These are phyloP conservation scores for Lagria hirta DNA, from an alignment of 2,888 invertebrate species.

Conservation along the genomic window DNA sequence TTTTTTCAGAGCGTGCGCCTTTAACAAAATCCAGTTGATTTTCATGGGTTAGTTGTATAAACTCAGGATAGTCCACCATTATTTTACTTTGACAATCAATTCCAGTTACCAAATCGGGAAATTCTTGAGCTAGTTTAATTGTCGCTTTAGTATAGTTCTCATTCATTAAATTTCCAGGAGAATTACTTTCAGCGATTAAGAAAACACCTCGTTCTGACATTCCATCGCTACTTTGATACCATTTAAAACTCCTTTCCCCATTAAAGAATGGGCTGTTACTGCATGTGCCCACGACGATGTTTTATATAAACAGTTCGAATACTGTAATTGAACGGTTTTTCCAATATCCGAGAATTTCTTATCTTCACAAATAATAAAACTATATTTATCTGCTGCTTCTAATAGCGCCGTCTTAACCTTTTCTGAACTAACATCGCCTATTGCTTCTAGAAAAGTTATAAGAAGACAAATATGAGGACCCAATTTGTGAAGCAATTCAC, in stretches of 20 bases:
- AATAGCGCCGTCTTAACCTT: conserved; percentile 66
- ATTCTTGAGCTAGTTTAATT: conserved; percentile 70
- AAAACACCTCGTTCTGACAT: conserved; percentile 68
- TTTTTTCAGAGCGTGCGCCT: no score
- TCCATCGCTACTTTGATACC: conserved; percentile 55
- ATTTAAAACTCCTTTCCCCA: conserved; percentile 71
- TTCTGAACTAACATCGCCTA: conserved; percentile 73
- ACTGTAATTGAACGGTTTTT: conserved; percentile 84
- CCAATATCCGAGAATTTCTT: conserved; percentile 98
- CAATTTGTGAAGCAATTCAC: conserved; percentile 71
- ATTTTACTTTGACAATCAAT: conserved; percentile 84
- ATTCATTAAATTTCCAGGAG: conserved; percentile 65
- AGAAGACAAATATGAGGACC: conserved; percentile 85
- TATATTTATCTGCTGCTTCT: conserved; percentile 70
- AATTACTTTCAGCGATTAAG: conserved; percentile 83
- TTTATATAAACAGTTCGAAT: conserved; percentile 71
- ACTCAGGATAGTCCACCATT: conserved; percentile 68
- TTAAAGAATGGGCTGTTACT: conserved; percentile 86
- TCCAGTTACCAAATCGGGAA: conserved; percentile 78
- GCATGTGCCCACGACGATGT: conserved; percentile 89
- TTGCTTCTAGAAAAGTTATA: conserved; percentile 88
- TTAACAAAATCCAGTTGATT: conserved; percentile 71
- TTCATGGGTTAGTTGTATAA: conserved; percentile 93
- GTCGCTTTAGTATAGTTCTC: conserved; percentile 68
- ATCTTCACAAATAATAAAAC: conserved; percentile 93